A percentile compares a stretch with the other conserved stretches of the same genome.
Evolutionary conservation across 1,140 invertebrate species (phyloP).

Genomic region (Hetaerina americana): DNA sequence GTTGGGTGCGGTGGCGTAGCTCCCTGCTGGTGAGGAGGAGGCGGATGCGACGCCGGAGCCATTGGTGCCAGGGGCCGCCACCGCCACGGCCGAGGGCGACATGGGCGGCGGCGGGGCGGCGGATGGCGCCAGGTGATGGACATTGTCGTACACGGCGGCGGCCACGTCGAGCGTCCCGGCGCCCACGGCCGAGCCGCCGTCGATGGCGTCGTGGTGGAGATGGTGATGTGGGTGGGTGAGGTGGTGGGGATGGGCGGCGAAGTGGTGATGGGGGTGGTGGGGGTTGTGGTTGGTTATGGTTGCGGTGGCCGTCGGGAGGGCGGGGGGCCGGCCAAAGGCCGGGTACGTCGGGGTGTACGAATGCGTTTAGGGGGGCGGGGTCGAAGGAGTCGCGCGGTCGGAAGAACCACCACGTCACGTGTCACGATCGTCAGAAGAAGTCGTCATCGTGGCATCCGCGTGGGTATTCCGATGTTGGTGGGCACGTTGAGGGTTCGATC

Average conservation of each 20-base stretch:
- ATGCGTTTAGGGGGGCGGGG: constrained; percentile 16
- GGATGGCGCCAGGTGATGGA: constrained; percentile 22
- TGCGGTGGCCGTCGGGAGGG: constrained; percentile 5
- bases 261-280: constrained; percentile 4
- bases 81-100: constrained; percentile 11
- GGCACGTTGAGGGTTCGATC: not conserved
- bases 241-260: not conserved
- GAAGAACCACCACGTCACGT: not conserved
- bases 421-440: not conserved
- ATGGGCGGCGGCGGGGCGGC: constrained; percentile 16
- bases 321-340: constrained; percentile 15
- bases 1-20: constrained; percentile 63
- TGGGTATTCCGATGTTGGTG: not conserved
- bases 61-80: not conserved
- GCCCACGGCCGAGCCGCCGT: not conserved
- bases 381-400: not conserved
- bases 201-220: not conserved
- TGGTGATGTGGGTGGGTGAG: constrained; percentile 5
- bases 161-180: not conserved
- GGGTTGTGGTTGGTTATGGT: constrained; percentile 6
- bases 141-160: constrained; percentile 29
- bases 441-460: not conserved
- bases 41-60: constrained; percentile 7
- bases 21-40: constrained; percentile 33
- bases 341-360: constrained; percentile 12